A percentile compares a stretch with the other conserved stretches of the same genome.
These are phyloP conservation scores for Marisa cornuarietis DNA, from an alignment of 1,140 invertebrate genomes.

Conservation along the genomic window DNA sequence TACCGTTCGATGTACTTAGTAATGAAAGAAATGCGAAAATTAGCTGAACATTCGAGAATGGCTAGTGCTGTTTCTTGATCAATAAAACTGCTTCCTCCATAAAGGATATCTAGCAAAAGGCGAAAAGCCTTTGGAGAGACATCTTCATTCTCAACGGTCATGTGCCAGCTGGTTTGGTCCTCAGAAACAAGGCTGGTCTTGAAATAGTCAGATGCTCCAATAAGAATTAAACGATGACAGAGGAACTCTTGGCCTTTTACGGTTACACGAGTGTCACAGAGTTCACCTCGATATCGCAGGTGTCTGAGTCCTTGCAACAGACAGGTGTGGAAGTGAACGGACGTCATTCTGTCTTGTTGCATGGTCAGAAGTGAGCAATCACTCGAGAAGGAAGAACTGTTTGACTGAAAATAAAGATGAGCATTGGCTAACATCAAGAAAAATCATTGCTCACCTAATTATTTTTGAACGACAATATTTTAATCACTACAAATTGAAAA, in stretches of 20 bases:
- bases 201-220: not conserved
- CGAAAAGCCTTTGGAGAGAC: not conserved
- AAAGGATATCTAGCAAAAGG: constrained; percentile 10
- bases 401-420: too few relatives aligned
- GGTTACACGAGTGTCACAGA: constrained; percentile 4
- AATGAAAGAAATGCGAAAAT: constrained; percentile 1
- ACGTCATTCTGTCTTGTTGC: too few relatives aligned
- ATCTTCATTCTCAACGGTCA: constrained; percentile 14
- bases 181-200: not conserved
- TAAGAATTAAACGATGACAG: constrained; percentile 6
- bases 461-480: too few relatives aligned
- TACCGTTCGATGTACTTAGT: not conserved
- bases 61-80: not conserved
- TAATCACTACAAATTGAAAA: too few relatives aligned
- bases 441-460: too few relatives aligned
- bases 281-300: not conserved
- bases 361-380: too few relatives aligned
- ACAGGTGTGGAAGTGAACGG: too few relatives aligned
- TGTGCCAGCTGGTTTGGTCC: not conserved
- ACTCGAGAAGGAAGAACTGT: too few relatives aligned
- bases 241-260: not conserved
- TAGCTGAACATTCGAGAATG: not conserved
- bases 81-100: not conserved
- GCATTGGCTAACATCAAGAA: too few relatives aligned
- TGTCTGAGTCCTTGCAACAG: too few relatives aligned